Percentiles rank a stretch among this genome's conserved stretches.
phyloP scores from a whole-genome alignment of 2,797 vertebrate species.

The Acanthurus lineatus region DNA sequence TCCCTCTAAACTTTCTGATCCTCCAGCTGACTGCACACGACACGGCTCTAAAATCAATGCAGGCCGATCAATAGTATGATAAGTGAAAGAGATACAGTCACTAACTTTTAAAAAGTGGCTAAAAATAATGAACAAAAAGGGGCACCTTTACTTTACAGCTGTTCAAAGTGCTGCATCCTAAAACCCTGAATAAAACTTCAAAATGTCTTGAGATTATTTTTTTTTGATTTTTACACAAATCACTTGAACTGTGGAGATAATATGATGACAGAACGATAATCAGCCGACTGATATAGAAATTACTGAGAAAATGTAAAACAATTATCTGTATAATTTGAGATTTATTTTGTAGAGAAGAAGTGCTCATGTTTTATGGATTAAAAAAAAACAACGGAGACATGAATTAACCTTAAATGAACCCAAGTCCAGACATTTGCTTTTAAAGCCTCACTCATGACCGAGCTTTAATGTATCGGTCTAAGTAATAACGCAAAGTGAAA shows the following conservation, averaged over 20 bases:
- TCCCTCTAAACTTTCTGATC: slow-evolving; percentile 18
- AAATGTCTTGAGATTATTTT: too few species aligned
- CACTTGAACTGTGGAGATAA: not conserved
- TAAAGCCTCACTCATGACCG: not conserved
- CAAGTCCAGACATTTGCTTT: not conserved
- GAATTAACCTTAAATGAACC: not conserved
- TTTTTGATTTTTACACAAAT: too few species aligned
- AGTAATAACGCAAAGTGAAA: not conserved
- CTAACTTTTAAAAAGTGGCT: not conserved
- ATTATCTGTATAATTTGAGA: too few species aligned
- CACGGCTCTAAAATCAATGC: not conserved
- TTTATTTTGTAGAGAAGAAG: too few species aligned
- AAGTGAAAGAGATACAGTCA: not conserved
- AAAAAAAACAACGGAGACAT: too few species aligned
- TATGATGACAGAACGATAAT: too few species aligned
- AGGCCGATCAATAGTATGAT: not conserved
- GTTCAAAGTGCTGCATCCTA: not conserved
- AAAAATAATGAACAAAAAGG: not conserved
- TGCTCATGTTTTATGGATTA: too few species aligned
- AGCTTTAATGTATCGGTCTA: not conserved
- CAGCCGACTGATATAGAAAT: not conserved
- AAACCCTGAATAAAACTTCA: not conserved
- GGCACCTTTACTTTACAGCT: not conserved
- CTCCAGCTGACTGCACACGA: not conserved
- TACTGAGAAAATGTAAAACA: too few species aligned